phyloP scores from a whole-genome alignment of 2,797 vertebrate genomes.

The Galagoides demidoff region DNA sequence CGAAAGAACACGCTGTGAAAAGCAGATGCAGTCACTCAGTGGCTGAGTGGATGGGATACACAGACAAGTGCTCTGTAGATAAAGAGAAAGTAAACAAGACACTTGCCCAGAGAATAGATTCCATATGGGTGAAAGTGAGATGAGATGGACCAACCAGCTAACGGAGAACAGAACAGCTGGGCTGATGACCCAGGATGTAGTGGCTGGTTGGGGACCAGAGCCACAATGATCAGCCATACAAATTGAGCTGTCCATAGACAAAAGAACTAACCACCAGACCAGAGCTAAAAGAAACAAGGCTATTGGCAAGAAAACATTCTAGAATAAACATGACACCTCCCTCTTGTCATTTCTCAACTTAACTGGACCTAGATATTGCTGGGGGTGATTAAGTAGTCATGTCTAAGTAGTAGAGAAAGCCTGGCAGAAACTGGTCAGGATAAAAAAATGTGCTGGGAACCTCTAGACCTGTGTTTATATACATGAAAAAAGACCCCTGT shows the following conservation, averaged over 20 bases:
- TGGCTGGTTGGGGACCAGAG: conserved; percentile 48
- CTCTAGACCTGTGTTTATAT: neutral
- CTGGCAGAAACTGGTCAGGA: neutral
- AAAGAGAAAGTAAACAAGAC: conserved; percentile 69
- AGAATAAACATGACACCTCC: conserved; percentile 64
- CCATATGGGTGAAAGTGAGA: conserved; percentile 63
- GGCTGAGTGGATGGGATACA: conserved; percentile 61
- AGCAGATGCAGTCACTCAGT: conserved; percentile 48
- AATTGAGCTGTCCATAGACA: conserved; percentile 34
- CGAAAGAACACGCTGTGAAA: conserved; percentile 39
- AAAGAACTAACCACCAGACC: neutral
- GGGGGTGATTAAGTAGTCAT: conserved; percentile 19
- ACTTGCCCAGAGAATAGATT: conserved; percentile 68
- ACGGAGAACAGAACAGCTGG: neutral
- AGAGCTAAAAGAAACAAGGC: conserved; percentile 57
- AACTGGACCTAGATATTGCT: conserved; percentile 5
- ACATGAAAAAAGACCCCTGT: neutral
- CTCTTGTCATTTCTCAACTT: conserved; percentile 47
- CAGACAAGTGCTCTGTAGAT: conserved; percentile 63
- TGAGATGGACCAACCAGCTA: neutral
- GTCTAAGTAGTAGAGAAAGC: conserved; percentile 3
- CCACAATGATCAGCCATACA: neutral
- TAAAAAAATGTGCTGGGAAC: neutral
- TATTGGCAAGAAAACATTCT: conserved; percentile 53
- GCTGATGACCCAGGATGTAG: neutral